phyloP scores from a whole-genome alignment of 2,113 vertebrate genomes.

The Cyanoderma ruficeps region DNA sequence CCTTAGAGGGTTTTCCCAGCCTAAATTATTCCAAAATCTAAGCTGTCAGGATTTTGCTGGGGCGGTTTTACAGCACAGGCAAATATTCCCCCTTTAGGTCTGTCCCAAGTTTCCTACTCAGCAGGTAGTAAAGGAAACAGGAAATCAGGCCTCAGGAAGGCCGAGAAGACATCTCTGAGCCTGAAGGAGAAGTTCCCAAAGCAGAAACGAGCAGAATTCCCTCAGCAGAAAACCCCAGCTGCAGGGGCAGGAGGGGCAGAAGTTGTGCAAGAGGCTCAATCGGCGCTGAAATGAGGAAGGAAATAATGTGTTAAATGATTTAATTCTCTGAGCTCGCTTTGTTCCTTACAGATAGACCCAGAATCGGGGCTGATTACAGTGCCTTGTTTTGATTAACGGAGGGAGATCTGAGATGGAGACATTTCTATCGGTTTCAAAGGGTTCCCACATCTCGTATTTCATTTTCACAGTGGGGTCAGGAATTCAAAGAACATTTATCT shows the following conservation, averaged over 20 bases:
- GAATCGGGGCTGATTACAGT: conserved; percentile 54
- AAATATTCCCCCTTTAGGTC: not conserved
- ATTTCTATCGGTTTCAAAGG: conserved; percentile 51
- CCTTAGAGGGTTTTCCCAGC: not conserved
- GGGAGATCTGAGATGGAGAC: conserved; percentile 28
- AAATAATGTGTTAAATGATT: conserved; percentile 74
- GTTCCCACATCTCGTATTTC: conserved; percentile 7
- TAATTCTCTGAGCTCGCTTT: conserved; percentile 59
- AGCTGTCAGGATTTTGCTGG: not conserved
- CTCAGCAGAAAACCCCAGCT: not conserved
- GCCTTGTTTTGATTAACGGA: conserved; percentile 51
- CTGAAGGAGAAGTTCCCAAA: not conserved
- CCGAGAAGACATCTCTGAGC: not conserved
- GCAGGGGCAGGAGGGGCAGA: not conserved
- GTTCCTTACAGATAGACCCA: conserved; percentile 65
- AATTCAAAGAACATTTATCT: conserved; percentile 34
- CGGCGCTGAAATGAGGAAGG: conserved; percentile 75
- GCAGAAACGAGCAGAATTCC: not conserved
- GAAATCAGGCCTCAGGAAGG: not conserved
- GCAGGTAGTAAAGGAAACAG: not conserved
- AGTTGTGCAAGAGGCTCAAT: conserved; percentile 67
- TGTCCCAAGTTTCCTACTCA: not conserved
- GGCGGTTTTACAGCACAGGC: accelerated
- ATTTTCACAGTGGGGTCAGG: conserved; percentile 18
- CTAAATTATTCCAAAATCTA: not conserved